Conservation (phyloP, 2,888 invertebrate species). For the Torymus texanus region DNA sequence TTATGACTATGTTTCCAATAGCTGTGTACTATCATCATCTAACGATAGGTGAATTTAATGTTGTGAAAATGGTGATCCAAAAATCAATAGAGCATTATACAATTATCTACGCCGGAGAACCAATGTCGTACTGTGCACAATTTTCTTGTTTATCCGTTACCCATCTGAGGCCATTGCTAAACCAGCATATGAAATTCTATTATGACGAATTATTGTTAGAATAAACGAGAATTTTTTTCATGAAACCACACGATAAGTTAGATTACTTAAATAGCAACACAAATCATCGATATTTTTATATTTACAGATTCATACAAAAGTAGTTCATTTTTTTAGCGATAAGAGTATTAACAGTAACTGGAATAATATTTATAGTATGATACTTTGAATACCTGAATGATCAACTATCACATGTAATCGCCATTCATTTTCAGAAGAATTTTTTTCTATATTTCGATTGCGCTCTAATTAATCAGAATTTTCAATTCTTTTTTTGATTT, state of each 20-base stretch:
- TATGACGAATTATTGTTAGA: neutral
- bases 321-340: too few species aligned
- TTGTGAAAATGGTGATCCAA: constrained; percentile 39
- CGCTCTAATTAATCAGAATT: neutral
- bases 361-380: too few species aligned
- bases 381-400: too few species aligned
- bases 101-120: neutral
- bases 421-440: too few species aligned
- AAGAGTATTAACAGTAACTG: too few species aligned
- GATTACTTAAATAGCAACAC: too few species aligned
- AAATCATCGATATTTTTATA: too few species aligned
- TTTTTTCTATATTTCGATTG: too few species aligned
- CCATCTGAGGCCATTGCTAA: constrained; percentile 20
- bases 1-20: neutral
- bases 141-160: constrained; percentile 26
- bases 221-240: neutral
- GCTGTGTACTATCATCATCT: constrained; percentile 2
- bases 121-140: constrained; percentile 32
- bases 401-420: too few species aligned
- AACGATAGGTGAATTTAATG: constrained; percentile 10
- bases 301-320: too few species aligned
- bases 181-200: neutral
- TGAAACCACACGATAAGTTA: too few species aligned
- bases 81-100: constrained; percentile 31
- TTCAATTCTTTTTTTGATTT: neutral